Evolutionary conservation across 64 coral and sea anemone species (phyloP), one percentile per base, ranked within the genome.

Genomic region (Hydrozoanthus tunicans): DNA sequence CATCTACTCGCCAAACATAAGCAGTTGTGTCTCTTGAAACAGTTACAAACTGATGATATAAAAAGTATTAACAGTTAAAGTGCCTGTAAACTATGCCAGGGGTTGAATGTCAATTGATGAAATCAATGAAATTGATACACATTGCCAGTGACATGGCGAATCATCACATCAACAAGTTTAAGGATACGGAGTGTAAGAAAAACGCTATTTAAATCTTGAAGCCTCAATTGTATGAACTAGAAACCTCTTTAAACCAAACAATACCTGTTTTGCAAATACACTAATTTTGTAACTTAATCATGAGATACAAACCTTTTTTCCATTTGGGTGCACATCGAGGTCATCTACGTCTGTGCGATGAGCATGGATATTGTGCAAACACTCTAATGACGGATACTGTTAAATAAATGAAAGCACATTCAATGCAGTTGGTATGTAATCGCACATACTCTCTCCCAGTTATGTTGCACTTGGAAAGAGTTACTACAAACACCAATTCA

Each of bases 321-420:
- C 89, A 91, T 92, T 93, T 8, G 97, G 97, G 70, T 99, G 97
- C 12, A 99, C 66, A 80, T 95, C 97, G 26, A 99, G 75, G 62
- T 99, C 97, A 96, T 99, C 97, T 14, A 99, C 97, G 94, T 99
- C 97, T 81, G 97, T 99, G 9, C 73, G 43, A 66, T 99, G 97
- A 6, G 97, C 97, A 74, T 89, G 83, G 9, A 99, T 72, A 92
- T 96, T 64, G 27, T 99, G 97, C 26, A 93, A 57, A 94, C 94
- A 94, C 79, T 99, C 94, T 62, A 99, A 85, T 8, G 94, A 91
- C 11, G 97, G 97, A 81, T 99, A 96, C 97, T 99, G 62, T 23
- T 73, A 86, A 1, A 78, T 78, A 2, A 26, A 32, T 73, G 6
- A 32, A 32, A 7, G 43, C 64, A 66, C 64, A 66, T 5, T 66